Evolutionary conservation across 2,888 invertebrate species (phyloP), one percentile per base, ranked within the genome.

Genomic region (Cylindroiulus punctatus): DNA sequence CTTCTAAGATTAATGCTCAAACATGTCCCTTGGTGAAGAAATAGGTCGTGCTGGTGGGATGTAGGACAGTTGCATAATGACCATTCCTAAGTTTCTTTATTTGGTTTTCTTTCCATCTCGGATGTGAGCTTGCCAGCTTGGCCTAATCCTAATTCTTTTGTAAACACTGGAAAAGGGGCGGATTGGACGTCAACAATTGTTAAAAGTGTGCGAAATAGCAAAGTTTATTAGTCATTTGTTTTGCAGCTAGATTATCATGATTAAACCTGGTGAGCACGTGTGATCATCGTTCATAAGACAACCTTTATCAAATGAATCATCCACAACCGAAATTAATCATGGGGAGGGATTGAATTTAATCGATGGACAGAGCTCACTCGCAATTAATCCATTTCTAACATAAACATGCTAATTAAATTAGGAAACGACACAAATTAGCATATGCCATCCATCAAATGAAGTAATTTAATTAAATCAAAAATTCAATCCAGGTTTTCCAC

Each of bases 51-150:
- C 30, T 30, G 26, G 22, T 26, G 12, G 76, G 30, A 76, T 76
- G 26, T 76, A 76, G 76, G 76, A 76, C 76, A 76, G 30, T 30
- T 30, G 76, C 76, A 76, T 76, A 30, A 76, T 76, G 76, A 76
- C 76, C 26, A 30, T 76, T 30, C 14, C 1, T 76, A 10, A 12
- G 76, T 76, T 76, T 76, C 14, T 76, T 76, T 26, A 76, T 26
- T 65, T 65, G n/a, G 10, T 65, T 65, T 26, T 26, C 26, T 26
- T 65, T 65, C 10, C 7, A 76, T 26, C 76, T 30, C 5, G 26
- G 30, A 26, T 76, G 12, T 14, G 26, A 30, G 14, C 57, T 22
- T 19, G 22, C n/a, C n/a, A 52, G 17, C 76, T 26, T 76, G 30
- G 30, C 76, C 76, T 76, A 76, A 76, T 76, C 26, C 26, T 30